A percentile compares a stretch with the other conserved stretches of the same genome.
These are phyloP conservation scores for Actenoides hombroni DNA, from an alignment of 2,113 vertebrate species.

Conservation along the genomic window DNA sequence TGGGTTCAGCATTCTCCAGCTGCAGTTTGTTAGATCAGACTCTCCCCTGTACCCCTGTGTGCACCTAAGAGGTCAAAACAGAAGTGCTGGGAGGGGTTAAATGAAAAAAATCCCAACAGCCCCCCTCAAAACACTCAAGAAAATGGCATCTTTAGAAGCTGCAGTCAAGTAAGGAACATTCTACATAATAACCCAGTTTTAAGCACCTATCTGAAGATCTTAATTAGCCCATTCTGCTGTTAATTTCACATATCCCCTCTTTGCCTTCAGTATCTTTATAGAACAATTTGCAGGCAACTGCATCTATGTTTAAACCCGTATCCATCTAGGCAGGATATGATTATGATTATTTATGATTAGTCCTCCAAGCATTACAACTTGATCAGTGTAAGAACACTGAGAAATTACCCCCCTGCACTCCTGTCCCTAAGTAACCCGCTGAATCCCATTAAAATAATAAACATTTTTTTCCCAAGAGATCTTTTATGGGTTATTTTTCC, in stretches of 20 bases:
- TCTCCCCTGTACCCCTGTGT: neutral
- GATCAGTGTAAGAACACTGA: neutral
- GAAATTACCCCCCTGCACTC: neutral
- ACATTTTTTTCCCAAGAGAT: neutral
- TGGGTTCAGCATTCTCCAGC: neutral
- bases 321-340: slow-evolving; percentile 47
- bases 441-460: neutral
- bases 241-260: slow-evolving; percentile 49
- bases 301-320: slow-evolving; percentile 34
- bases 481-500: neutral
- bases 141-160: neutral
- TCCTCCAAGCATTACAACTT: slow-evolving; percentile 30
- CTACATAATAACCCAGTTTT: slow-evolving; percentile 15
- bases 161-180: neutral
- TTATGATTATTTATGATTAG: slow-evolving; percentile 60
- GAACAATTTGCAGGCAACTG: slow-evolving; percentile 13
- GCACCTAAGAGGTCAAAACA: neutral
- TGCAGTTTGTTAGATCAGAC: neutral
- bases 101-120: neutral
- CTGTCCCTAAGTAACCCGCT: neutral
- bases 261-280: slow-evolving; percentile 42
- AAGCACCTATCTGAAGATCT: slow-evolving; percentile 55
- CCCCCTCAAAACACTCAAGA: neutral
- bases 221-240: slow-evolving; percentile 54
- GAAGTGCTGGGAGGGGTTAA: neutral